Percentiles rank a stretch among this genome's conserved stretches.
Conservation (phyloP, 2,888 invertebrate genomes). For the Morpho achilles region DNA sequence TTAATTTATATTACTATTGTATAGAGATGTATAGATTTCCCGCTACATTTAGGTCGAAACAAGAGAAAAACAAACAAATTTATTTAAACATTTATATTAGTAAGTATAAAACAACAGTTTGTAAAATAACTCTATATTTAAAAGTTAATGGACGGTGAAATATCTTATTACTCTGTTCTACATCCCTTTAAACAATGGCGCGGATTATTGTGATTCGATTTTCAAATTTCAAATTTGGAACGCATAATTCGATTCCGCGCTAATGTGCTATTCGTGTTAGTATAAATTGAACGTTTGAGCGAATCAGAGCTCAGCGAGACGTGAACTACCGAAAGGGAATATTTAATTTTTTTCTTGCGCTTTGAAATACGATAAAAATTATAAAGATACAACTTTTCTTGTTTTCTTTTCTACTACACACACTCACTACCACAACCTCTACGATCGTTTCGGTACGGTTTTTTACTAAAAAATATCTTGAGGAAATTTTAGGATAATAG, state of each 20-base stretch:
- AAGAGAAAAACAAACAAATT: too few species aligned
- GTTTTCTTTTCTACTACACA: too few species aligned
- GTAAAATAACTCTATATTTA: background rate
- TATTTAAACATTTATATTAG: too few species aligned
- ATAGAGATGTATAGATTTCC: too few species aligned
- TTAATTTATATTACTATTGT: too few species aligned
- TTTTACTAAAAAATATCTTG: too few species aligned
- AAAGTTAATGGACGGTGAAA: constrained; percentile 9
- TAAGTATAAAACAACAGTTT: background rate
- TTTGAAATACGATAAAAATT: background rate
- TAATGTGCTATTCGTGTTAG: constrained; percentile 67
- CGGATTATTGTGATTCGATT: constrained; percentile 53
- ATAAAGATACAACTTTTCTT: too few species aligned
- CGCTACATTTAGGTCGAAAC: too few species aligned
- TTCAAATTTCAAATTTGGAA: constrained; percentile 64
- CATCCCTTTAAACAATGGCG: constrained; percentile 48
- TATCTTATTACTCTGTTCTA: constrained; percentile 31
- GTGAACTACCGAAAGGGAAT: constrained; percentile 38
- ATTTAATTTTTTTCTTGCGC: constrained; percentile 27
- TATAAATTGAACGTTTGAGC: constrained; percentile 61
- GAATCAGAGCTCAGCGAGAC: constrained; percentile 55
- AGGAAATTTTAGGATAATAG: too few species aligned
- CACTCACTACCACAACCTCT: too few species aligned
- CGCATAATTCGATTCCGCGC: constrained; percentile 62
- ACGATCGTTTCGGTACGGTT: too few species aligned